These are phyloP conservation scores for Pseudorhombus dupliciocellatus DNA, from an alignment of 2,113 vertebrate genomes.

Conservation along the genomic window DNA sequence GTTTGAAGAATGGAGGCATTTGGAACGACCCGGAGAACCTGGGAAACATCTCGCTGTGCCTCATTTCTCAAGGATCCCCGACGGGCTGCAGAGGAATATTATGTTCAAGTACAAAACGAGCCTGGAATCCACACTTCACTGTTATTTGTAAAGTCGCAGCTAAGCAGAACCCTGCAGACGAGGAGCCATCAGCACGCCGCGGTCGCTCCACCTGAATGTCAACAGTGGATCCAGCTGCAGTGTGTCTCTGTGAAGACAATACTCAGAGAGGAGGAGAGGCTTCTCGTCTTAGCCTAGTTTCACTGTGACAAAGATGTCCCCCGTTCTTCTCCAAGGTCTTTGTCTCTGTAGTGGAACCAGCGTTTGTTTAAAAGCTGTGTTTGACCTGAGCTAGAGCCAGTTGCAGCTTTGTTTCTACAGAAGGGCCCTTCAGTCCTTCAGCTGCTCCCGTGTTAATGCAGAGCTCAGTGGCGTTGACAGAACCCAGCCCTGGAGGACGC, in stretches of 20 bases:
- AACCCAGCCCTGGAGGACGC: too few species aligned
- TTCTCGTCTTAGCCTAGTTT: too few species aligned
- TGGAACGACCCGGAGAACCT: slow-evolving; percentile 44
- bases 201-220: background rate
- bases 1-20: slow-evolving; percentile 53
- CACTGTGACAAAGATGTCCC: background rate
- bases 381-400: too few species aligned
- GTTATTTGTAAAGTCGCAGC: background rate
- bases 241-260: slow-evolving; percentile 32
- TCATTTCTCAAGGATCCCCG: slow-evolving; percentile 38
- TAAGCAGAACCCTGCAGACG: slow-evolving; percentile 9
- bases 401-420: too few species aligned
- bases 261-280: too few species aligned
- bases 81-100: slow-evolving; percentile 24
- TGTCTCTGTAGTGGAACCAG: too few species aligned
- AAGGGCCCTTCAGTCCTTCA: too few species aligned
- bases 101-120: slow-evolving; percentile 37
- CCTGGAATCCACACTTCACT: slow-evolving; percentile 34
- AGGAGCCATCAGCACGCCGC: too few species aligned
- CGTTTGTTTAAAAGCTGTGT: too few species aligned
- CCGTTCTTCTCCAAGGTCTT: slow-evolving; percentile 4
- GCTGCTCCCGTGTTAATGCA: too few species aligned
- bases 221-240: background rate
- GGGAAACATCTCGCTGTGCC: slow-evolving; percentile 47
- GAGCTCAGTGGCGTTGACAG: too few species aligned